A percentile compares a stretch with the other conserved stretches of the same genome.
These are phyloP conservation scores for Trichopoda pennipes DNA, from an alignment of 2,888 invertebrate species.

Conservation along the genomic window DNA sequence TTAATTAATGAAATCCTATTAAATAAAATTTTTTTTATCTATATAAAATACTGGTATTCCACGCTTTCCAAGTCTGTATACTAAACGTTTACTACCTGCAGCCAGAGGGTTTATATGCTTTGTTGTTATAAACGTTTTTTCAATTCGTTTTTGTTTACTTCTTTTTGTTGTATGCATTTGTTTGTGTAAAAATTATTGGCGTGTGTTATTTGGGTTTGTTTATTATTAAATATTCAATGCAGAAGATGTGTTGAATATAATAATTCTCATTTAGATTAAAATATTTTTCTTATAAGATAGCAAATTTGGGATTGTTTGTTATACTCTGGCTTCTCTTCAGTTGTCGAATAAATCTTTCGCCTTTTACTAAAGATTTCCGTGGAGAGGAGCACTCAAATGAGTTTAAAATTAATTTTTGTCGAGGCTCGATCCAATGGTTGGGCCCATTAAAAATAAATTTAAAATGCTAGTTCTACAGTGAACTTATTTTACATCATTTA, in stretches of 20 bases:
- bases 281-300: neutral
- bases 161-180: neutral
- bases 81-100: conserved; percentile 14
- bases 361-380: conserved; percentile 73
- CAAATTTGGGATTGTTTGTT: neutral
- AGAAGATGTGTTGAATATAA: neutral
- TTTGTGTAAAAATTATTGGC: neutral
- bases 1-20: too few relatives aligned
- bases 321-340: conserved; percentile 72
- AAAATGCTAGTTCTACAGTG: neutral
- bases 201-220: neutral
- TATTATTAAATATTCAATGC: neutral
- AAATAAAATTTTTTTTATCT: too few relatives aligned
- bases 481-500: too few relatives aligned
- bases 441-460: conserved; percentile 53
- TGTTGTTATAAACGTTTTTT: neutral
- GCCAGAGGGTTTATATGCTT: too few relatives aligned
- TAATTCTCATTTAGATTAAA: conserved; percentile 49
- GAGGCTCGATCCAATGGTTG: conserved; percentile 41
- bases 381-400: conserved; percentile 72
- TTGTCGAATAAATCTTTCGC: conserved; percentile 73
- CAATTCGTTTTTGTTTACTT: neutral
- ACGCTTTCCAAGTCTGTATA: conserved; percentile 34
- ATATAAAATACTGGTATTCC: too few relatives aligned
- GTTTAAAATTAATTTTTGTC: conserved; percentile 61